Base-by-base conservation (phyloP, 2,113 vertebrate species). In the Entosphenus tridentatus region DNA sequence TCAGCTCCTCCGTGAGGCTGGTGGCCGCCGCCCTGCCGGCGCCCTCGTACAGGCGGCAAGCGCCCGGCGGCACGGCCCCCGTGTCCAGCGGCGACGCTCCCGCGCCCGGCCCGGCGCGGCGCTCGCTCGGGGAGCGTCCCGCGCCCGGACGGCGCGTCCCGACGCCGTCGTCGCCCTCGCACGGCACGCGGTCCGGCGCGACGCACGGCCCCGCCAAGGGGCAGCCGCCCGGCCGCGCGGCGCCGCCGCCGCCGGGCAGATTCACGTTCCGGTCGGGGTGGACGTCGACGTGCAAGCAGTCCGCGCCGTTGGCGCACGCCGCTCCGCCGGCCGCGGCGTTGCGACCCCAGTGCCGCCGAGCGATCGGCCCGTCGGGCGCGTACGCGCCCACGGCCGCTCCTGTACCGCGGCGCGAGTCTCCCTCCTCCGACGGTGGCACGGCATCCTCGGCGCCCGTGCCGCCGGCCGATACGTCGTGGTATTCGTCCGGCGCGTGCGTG, bases 1-100 rank as follows among this genome's bases (percentile, higher is more conserved):
- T 98, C 74, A 96, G 81, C 81, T 98, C 92, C 78, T 91, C 87
- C 0, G 93, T 98, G 71, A 98, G 86, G 78, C 90, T 96, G 8
- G 90, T 95, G 72, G 95, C 89, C 11, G 88, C 87, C 86, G 89
- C 62, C 58, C 67, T 14, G 57, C 7, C 70, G 4, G 0, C 67
- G 67, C 18, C 9, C 2, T 5, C 62, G 68, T 10, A 10, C 9
- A 1, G 12, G 55, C 14, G 11, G 54, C 69, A 57, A 70, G n/a
- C 56, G 65, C 73, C 56, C 14, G 68, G 72, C 68, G 70, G 57
- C 16, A 54, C 58, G 6, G n/a, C 39, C 56, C 1, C 67, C n/a
- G 9, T 56, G 18, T n/a, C 10, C 8, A 68, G 57, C 2, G 17
- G 17, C 56, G 57, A 11, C 39, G 2, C 67, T 68, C 67, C 59